A percentile compares a stretch with the other conserved stretches of the same genome.
Evolutionary conservation across 2,113 vertebrate genomes (phyloP).

Genomic region (Astatotilapia flaviijosephi): DNA sequence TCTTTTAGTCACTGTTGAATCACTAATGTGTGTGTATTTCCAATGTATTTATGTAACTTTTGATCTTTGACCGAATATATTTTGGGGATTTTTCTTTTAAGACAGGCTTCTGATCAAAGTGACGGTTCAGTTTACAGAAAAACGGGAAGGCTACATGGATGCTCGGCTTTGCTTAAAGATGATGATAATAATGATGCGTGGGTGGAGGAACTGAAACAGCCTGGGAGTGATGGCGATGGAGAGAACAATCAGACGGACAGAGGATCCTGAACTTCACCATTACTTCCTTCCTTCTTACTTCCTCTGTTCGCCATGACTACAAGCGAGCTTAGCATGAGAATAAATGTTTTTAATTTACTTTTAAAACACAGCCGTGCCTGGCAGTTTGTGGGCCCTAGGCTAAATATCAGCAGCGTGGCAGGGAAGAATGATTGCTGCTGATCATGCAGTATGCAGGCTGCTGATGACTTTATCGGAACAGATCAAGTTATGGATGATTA

Average conservation of each 20-base stretch:
- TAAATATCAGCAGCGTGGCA: slow-evolving; percentile 1
- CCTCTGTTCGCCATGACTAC: neutral
- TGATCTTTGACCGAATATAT: neutral
- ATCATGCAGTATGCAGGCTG: slow-evolving; percentile 31
- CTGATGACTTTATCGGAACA: slow-evolving; percentile 39
- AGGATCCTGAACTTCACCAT: neutral
- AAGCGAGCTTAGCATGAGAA: slow-evolving; percentile 1
- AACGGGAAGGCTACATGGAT: neutral
- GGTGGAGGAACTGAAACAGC: neutral
- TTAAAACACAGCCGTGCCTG: neutral
- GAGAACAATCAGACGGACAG: neutral
- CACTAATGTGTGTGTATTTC: neutral
- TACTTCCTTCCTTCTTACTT: neutral
- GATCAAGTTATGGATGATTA: slow-evolving; percentile 54
- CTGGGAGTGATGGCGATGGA: neutral
- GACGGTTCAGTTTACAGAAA: neutral
- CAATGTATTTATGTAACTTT: neutral
- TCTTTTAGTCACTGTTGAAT: neutral
- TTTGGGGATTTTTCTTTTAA: neutral
- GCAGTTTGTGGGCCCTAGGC: neutral
- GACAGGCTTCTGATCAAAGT: neutral
- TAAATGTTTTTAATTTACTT: slow-evolving; percentile 45
- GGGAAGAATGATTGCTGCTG: slow-evolving; percentile 44
- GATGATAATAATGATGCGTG: neutral
- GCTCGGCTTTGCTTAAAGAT: neutral